Conservation (phyloP, 2,113 vertebrate genomes). For the Gila orcuttii region DNA sequence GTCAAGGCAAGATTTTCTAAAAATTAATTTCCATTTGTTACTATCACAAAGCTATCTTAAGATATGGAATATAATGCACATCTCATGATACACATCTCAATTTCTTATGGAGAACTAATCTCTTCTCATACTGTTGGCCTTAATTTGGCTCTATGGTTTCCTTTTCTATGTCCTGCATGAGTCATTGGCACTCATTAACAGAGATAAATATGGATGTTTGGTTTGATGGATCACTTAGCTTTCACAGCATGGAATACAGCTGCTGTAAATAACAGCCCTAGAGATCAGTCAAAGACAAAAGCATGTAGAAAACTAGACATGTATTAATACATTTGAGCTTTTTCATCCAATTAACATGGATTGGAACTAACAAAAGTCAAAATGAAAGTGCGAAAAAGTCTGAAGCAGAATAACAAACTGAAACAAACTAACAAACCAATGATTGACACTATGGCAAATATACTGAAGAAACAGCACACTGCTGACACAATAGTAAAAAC, state of each 20-base stretch:
- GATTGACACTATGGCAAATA: background rate
- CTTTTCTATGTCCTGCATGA: constrained; percentile 7
- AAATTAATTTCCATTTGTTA: background rate
- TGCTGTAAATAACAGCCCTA: background rate
- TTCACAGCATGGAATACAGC: constrained; percentile 1
- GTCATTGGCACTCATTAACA: constrained; percentile 26
- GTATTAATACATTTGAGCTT: background rate
- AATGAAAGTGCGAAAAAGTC: background rate
- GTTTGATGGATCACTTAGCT: constrained; percentile 18
- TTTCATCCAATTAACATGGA: constrained; percentile 1
- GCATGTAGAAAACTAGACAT: background rate
- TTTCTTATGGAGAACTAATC: background rate
- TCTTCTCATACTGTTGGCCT: background rate
- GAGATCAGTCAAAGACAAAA: constrained; percentile 3
- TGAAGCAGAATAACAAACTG: background rate
- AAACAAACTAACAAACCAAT: background rate
- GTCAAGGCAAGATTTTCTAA: background rate
- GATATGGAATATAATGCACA: background rate
- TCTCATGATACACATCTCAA: no score
- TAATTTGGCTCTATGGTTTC: background rate
- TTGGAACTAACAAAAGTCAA: background rate
- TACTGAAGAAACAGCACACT: background rate
- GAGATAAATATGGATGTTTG: constrained; percentile 18
- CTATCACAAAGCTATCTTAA: background rate
- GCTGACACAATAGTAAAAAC: background rate